Evolutionary conservation across 2,888 invertebrate species (phyloP), one percentile per base, ranked within the genome.

Genomic region (Priocnemis perturbator): DNA sequence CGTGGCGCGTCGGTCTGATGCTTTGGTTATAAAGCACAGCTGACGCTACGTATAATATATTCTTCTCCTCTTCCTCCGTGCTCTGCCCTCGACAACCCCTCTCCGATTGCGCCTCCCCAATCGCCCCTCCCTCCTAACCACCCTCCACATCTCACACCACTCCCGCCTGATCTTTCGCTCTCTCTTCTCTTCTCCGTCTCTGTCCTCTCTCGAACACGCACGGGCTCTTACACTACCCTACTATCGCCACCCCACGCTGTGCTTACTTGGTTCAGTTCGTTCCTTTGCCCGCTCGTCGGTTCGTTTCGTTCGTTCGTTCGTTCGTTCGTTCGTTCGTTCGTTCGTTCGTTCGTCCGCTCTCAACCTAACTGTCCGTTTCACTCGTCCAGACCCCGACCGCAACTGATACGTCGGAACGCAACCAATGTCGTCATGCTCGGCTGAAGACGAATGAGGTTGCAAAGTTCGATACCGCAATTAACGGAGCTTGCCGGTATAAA

Each of bases 11-110:
- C 64, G 73, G 74, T 78, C 79, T 79, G 83, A 85, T 81, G 82
- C 79, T 77, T 75, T 78, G 83, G 86, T 81, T 83, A 85, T 87
- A 86, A 87, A 87, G 84, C 82, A 84, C 87, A 87, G 87, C 87
- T 87, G 87, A 86, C 87, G 85, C 84, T 72, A 75, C 73, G 73
- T 77, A 73, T 81, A 81, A 82, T 83, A 81, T 85, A 85, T 84
- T 83, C 83, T 80, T 79, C 81, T 83, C 77, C 73, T 75, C 60
- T 47, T 67, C 63, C 64, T 60, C 62, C 37, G 61, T 67, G 67
- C 44, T 67, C 63, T 56, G 58, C 57, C 65, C 55, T 69, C 60
- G 47, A 52, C 60, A 59, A 61, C 37, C 37, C 37, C 11, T 9
- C 60, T 17, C 62, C 61, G 60, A 11, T 30, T 9, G 19, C 56